Evolutionary conservation across 1,140 invertebrate genomes (phyloP).

Genomic region (Drosophila ercepeae): DNA sequence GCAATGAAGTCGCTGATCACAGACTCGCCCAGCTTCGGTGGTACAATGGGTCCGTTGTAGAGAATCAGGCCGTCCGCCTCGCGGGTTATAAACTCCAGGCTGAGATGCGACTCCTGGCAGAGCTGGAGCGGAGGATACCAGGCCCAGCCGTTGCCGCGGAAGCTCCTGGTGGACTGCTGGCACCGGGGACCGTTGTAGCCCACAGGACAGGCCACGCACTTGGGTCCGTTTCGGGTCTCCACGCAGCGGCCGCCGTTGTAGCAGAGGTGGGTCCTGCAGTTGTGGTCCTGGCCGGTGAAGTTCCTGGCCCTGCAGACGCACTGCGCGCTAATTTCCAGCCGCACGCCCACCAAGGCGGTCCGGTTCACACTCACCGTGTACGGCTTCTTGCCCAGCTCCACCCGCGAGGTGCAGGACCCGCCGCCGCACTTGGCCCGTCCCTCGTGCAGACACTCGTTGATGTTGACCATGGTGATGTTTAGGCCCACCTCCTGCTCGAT

Average conservation of each 20-base stretch:
- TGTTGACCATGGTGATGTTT: slow-evolving; percentile 89
- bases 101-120: slow-evolving; percentile 88
- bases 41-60: slow-evolving; percentile 89
- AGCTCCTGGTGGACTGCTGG: slow-evolving; percentile 88
- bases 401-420: slow-evolving; percentile 87
- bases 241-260: slow-evolving; percentile 88
- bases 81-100: slow-evolving; percentile 88
- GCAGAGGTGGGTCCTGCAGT: slow-evolving; percentile 87
- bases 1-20: slow-evolving; percentile 88
- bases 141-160: slow-evolving; percentile 87
- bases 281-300: slow-evolving; percentile 85
- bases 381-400: slow-evolving; percentile 87
- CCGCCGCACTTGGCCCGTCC: slow-evolving; percentile 84
- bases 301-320: slow-evolving; percentile 86
- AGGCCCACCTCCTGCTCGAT: slow-evolving; percentile 87
- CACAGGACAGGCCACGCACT: slow-evolving; percentile 87
- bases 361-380: slow-evolving; percentile 91
- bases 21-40: slow-evolving; percentile 85
- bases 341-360: slow-evolving; percentile 87
- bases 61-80: slow-evolving; percentile 87
- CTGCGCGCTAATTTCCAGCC: slow-evolving; percentile 85
- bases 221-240: slow-evolving; percentile 85
- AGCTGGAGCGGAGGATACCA: slow-evolving; percentile 88
- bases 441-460: slow-evolving; percentile 87
- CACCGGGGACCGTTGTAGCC: slow-evolving; percentile 89